phyloP scores from a whole-genome alignment of 2,797 vertebrate genomes.

The Antrozous pallidus region DNA sequence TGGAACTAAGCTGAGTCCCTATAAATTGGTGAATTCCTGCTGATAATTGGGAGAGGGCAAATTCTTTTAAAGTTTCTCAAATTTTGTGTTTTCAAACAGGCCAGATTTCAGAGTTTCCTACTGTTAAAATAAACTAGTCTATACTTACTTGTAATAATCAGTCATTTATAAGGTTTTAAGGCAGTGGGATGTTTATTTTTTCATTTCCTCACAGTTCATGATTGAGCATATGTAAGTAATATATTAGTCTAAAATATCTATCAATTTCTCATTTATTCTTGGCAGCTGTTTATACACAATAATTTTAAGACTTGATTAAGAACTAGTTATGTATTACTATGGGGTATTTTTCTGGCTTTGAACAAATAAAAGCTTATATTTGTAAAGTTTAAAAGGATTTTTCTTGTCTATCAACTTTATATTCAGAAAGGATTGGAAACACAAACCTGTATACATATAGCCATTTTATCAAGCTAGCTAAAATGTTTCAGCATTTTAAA shows the following conservation, averaged over 20 bases:
- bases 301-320: slow-evolving; percentile 31
- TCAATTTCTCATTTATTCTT: slow-evolving; percentile 38
- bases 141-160: slow-evolving; percentile 20
- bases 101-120: slow-evolving; percentile 8
- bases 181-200: background rate
- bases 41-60: background rate
- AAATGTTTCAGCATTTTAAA: slow-evolving; percentile 22
- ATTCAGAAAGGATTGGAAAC: background rate
- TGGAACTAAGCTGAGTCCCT: background rate
- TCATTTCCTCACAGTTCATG: slow-evolving; percentile 13
- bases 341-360: slow-evolving; percentile 38
- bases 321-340: slow-evolving; percentile 37
- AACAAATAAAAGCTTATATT: slow-evolving; percentile 36
- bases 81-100: slow-evolving; percentile 15
- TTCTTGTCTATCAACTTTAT: slow-evolving; percentile 12
- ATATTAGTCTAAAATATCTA: slow-evolving; percentile 31
- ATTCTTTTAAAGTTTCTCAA: slow-evolving; percentile 43
- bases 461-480: slow-evolving; percentile 15
- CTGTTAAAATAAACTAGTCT: slow-evolving; percentile 43
- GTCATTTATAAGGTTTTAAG: background rate
- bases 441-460: background rate
- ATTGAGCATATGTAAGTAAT: slow-evolving; percentile 43
- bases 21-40: background rate
- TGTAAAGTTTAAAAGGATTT: slow-evolving; percentile 11
- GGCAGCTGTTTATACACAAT: slow-evolving; percentile 33